Conservation (phyloP, 2,113 vertebrate genomes). For the Clarias magur region DNA sequence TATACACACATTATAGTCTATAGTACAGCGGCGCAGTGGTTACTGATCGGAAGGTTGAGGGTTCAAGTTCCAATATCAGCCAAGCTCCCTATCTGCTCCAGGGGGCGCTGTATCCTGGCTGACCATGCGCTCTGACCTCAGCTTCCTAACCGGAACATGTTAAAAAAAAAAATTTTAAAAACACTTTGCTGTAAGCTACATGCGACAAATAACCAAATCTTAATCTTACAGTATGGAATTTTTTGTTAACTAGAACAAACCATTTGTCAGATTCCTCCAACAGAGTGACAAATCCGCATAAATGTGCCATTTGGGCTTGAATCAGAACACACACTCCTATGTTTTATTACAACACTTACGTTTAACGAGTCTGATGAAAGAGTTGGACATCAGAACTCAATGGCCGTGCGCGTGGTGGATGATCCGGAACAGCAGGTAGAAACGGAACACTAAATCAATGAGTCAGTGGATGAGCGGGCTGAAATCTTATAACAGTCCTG, state of each 20-base stretch:
- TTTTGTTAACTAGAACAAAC: background rate
- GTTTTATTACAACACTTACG: background rate
- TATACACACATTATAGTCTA: background rate
- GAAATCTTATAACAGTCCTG: background rate
- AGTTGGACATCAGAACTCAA: background rate
- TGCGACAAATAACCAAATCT: no score
- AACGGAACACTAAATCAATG: background rate
- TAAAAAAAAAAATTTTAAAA: no score
- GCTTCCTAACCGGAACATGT: no score
- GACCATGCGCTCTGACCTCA: no score
- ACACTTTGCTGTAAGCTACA: no score
- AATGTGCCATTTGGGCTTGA: background rate
- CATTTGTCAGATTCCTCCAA: background rate
- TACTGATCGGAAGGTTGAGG: no score
- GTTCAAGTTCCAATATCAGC: no score
- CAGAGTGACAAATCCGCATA: background rate
- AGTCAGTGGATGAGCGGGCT: background rate
- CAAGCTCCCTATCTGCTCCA: no score
- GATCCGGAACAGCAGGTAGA: background rate
- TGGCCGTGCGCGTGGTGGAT: background rate
- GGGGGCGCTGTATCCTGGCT: no score
- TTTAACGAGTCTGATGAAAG: conserved; percentile 1
- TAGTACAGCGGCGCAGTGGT: background rate
- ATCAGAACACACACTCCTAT: background rate
- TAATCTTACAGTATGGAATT: background rate